A percentile compares a stretch with the other conserved stretches of the same genome.
These are phyloP conservation scores for Silurus asotus DNA, from an alignment of 2,113 vertebrate species.

Conservation along the genomic window DNA sequence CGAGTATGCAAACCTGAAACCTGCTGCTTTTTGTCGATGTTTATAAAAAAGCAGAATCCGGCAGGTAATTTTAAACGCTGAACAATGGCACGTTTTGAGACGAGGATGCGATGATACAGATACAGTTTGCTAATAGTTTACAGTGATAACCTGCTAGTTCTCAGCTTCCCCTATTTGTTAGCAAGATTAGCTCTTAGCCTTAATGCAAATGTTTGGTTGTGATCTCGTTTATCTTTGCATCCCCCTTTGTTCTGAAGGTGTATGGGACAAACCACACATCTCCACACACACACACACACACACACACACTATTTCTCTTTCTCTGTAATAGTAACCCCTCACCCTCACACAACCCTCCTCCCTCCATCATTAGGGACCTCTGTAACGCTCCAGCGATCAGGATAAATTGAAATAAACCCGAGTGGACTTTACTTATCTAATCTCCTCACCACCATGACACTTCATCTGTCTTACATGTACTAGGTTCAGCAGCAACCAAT, in stretches of 20 bases:
- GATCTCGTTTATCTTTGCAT: conserved; percentile 19
- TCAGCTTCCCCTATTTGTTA: background rate
- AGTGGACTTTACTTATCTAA: conserved; percentile 70
- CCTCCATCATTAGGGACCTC: conserved; percentile 69
- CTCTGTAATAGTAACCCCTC: conserved; percentile 50
- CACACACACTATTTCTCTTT: conserved; percentile 7
- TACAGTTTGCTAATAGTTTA: background rate
- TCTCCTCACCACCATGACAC: conserved; percentile 64
- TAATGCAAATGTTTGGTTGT: background rate
- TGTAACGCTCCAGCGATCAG: conserved; percentile 70
- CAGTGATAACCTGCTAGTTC: background rate
- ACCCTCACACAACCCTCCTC: conserved; percentile 63
- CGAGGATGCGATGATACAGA: background rate
- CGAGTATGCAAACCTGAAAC: background rate
- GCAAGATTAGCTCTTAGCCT: background rate
- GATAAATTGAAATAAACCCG: conserved; percentile 77
- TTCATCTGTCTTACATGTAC: conserved; percentile 69
- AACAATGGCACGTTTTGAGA: background rate
- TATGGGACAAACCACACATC: background rate
- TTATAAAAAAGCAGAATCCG: background rate
- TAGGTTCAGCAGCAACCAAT: conserved; percentile 68
- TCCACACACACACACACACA: background rate
- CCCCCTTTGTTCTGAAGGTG: conserved; percentile 28
- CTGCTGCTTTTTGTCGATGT: background rate
- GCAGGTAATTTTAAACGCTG: background rate